Conservation (phyloP, 2,888 invertebrate genomes). For the Tipula unca region DNA sequence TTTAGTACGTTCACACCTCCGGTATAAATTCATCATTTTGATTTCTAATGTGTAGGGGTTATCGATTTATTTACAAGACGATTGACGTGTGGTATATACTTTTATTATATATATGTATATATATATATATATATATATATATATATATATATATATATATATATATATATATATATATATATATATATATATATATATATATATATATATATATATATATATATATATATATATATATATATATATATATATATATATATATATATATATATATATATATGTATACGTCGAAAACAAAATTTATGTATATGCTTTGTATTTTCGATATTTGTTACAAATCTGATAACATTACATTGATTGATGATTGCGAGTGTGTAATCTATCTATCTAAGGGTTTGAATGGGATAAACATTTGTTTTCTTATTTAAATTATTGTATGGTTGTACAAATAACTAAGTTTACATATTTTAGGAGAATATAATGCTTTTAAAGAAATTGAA, state of each 20-base stretch:
- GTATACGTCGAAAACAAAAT: background rate
- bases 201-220: no score
- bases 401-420: background rate
- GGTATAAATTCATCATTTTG: background rate
- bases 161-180: no score
- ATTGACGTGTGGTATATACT: background rate
- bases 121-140: no score
- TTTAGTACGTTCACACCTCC: background rate
- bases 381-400: background rate
- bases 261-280: no score
- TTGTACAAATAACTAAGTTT: background rate
- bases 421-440: background rate
- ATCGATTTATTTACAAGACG: background rate
- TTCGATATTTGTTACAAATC: background rate
- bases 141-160: no score
- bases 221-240: no score
- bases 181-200: no score
- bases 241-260: no score
- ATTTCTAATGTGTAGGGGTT: background rate
- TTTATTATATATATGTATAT: no score
- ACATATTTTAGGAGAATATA: background rate
- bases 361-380: background rate
- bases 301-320: background rate
- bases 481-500: background rate
- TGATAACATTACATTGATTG: slow-evolving; percentile 14